Percentiles rank a stretch among this genome's conserved stretches.
Conservation (phyloP, 2,888 invertebrate species). For the Macrosiphum euphorbiae region DNA sequence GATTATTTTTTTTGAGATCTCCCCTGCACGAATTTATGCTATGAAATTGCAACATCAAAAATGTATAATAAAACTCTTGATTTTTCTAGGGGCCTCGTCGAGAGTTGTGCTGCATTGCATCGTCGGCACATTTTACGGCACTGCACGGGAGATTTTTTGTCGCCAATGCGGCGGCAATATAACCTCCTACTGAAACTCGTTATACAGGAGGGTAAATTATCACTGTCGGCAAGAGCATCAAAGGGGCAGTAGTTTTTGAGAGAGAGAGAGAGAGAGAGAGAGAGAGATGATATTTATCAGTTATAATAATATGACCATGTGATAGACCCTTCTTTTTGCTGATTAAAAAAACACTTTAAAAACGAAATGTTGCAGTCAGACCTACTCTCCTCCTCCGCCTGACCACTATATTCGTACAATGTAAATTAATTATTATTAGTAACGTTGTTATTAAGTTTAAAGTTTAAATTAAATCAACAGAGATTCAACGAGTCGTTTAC, state of each 20-base stretch:
- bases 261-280: neutral
- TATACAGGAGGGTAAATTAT: neutral
- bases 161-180: neutral
- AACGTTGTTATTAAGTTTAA: neutral
- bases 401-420: neutral
- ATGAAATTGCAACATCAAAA: neutral
- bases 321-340: neutral
- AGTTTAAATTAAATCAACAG: constrained; percentile 21
- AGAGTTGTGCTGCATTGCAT: neutral
- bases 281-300: neutral
- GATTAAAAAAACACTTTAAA: neutral
- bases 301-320: neutral
- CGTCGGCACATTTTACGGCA: neutral
- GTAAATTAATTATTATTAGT: neutral
- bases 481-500: neutral
- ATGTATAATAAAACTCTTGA: neutral
- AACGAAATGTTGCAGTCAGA: neutral
- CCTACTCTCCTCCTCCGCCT: neutral
- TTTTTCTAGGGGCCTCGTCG: neutral
- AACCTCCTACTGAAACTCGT: neutral
- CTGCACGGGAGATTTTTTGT: neutral
- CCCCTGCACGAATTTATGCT: neutral
- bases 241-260: neutral
- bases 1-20: neutral
- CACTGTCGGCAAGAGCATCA: neutral